Conservation (phyloP, 2,797 vertebrate genomes). For the Hydrocynus forskahlii region DNA sequence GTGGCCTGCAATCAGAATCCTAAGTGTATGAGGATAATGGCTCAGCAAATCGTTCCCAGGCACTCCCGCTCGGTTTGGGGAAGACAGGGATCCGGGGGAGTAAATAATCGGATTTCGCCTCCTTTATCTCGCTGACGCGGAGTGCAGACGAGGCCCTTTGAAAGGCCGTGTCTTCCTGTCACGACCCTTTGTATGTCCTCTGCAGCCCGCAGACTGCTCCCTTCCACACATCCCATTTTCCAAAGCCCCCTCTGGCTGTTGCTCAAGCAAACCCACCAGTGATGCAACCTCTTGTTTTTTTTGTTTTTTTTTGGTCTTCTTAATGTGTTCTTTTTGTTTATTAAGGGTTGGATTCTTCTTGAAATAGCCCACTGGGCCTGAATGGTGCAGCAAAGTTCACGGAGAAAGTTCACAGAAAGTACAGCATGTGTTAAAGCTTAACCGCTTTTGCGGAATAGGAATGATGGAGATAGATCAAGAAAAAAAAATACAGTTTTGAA, state of each 20-base stretch:
- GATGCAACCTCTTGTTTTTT: constrained; percentile 75
- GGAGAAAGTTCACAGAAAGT: constrained; percentile 75
- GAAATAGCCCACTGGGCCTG: constrained; percentile 68
- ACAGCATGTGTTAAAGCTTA: constrained; percentile 71
- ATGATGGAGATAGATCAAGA: constrained; percentile 60
- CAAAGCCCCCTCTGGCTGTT: constrained; percentile 74
- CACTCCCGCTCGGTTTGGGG: constrained; percentile 69
- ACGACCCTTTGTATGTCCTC: constrained; percentile 75
- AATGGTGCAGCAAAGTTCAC: constrained; percentile 58
- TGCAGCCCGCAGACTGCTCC: constrained; percentile 68
- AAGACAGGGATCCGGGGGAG: constrained; percentile 74
- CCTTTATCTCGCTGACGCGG: constrained; percentile 76
- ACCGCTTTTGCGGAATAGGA: constrained; percentile 52
- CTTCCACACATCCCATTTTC: constrained; percentile 74
- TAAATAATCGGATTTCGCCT: constrained; percentile 80
- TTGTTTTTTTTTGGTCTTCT: constrained; percentile 67
- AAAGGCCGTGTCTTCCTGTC: constrained; percentile 80
- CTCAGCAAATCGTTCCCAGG: constrained; percentile 82
- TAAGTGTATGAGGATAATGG: constrained; percentile 79
- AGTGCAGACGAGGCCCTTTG: constrained; percentile 74
- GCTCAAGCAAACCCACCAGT: constrained; percentile 77
- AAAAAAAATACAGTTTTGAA: constrained; percentile 62
- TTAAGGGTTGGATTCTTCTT: constrained; percentile 69
- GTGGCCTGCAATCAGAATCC: constrained; percentile 73
- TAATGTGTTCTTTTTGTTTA: constrained; percentile 70